A percentile compares a stretch with the other conserved stretches of the same genome.
These are phyloP conservation scores for Melieria omissa DNA, from an alignment of 2,888 invertebrate species.

Conservation along the genomic window DNA sequence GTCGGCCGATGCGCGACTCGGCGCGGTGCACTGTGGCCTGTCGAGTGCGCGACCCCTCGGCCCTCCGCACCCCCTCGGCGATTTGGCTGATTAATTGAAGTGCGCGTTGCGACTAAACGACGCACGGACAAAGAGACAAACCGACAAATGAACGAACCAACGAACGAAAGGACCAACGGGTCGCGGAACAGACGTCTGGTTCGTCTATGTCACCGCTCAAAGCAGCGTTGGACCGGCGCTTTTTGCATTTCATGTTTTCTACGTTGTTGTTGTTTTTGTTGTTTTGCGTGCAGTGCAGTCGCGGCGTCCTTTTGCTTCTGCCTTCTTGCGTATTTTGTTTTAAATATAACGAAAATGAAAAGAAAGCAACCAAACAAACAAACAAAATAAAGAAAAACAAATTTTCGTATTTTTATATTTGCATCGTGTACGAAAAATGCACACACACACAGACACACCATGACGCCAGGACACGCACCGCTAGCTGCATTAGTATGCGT, in stretches of 20 bases:
- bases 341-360: neutral
- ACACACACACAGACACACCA: constrained; percentile 19
- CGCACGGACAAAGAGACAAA: too few relatives aligned
- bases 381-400: constrained; percentile 37
- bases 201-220: neutral
- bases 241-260: constrained; percentile 11
- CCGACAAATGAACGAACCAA: too few relatives aligned
- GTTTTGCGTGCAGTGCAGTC: constrained; percentile 5
- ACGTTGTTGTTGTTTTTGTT: constrained; percentile 10
- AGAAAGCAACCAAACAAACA: neutral
- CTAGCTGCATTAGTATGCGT: neutral
- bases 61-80: constrained; percentile 18
- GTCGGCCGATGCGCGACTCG: neutral
- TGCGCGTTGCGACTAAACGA: constrained; percentile 32
- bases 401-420: constrained; percentile 39
- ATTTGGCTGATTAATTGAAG: constrained; percentile 48
- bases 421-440: constrained; percentile 6
- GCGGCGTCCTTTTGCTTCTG: constrained; percentile 4
- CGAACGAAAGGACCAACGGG: constrained; percentile 13
- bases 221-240: neutral
- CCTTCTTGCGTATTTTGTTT: neutral
- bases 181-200: neutral
- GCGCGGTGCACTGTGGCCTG: neutral
- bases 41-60: neutral
- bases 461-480: constrained; percentile 18